These are phyloP conservation scores for Erethizon dorsatum DNA, from an alignment of 2,797 vertebrate species.

Conservation along the genomic window DNA sequence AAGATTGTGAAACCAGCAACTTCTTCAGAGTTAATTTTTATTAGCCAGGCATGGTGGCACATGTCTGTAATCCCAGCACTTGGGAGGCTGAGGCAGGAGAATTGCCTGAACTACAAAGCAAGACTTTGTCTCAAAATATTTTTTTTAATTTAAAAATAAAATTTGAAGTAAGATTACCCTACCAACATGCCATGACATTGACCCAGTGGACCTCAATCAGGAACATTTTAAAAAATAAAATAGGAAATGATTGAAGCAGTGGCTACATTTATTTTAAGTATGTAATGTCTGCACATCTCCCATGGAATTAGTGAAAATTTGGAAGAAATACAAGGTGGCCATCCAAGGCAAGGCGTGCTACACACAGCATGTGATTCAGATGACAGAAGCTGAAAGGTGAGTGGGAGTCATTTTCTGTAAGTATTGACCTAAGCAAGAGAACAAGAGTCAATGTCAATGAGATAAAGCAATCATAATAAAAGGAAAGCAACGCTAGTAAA, in stretches of 20 bases:
- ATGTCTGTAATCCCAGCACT: background rate
- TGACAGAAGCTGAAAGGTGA: background rate
- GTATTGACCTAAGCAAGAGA: background rate
- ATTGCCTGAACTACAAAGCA: background rate
- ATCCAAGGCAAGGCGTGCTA: background rate
- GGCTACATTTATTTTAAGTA: conserved; percentile 15
- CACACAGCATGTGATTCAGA: background rate
- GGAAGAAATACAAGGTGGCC: background rate
- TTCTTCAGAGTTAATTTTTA: conserved; percentile 55
- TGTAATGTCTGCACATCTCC: background rate
- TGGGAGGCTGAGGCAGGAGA: background rate
- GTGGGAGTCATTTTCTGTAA: background rate
- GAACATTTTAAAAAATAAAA: conserved; percentile 51
- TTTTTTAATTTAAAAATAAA: conserved; percentile 45
- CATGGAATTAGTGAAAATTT: background rate
- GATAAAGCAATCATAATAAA: background rate
- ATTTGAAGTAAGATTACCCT: background rate
- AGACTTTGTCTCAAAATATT: background rate
- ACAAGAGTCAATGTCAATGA: background rate
- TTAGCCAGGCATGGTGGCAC: background rate
- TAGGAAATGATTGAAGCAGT: background rate
- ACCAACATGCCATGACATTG: background rate
- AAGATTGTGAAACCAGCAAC: conserved; percentile 37
- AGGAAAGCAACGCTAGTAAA: background rate
- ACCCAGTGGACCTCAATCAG: background rate